A percentile compares a stretch with the other conserved stretches of the same genome.
phyloP scores from a whole-genome alignment of 2,888 invertebrate genomes.

The Aphrophora alni region DNA sequence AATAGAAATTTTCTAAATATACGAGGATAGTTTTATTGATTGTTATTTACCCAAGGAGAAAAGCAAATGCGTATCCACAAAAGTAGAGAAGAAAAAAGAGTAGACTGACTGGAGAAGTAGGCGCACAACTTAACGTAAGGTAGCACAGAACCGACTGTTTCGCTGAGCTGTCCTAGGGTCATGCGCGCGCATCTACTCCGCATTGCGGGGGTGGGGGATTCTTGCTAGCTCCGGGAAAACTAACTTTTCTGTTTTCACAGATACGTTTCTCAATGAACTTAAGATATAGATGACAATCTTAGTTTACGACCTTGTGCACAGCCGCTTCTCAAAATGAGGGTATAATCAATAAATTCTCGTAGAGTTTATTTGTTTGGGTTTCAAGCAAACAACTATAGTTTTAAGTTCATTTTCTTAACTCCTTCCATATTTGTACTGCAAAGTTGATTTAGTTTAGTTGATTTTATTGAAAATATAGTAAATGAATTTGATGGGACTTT shows the following conservation, averaged over 20 bases:
- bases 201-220: not conserved
- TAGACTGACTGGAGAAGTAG: not conserved
- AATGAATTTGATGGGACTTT: too few relatives aligned
- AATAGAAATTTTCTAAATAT: too few relatives aligned
- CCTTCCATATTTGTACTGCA: too few relatives aligned
- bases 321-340: not conserved
- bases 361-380: not conserved
- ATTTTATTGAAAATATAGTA: too few relatives aligned
- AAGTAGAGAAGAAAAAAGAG: not conserved
- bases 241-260: constrained; percentile 2
- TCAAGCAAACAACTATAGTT: too few relatives aligned
- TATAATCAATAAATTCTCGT: not conserved
- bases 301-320: not conserved
- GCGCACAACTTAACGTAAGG: not conserved
- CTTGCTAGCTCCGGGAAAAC: constrained; percentile 2
- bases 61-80: not conserved
- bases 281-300: not conserved
- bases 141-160: not conserved
- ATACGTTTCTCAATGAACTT: constrained; percentile 2
- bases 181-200: not conserved
- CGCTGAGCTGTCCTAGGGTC: not conserved
- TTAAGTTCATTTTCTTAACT: too few relatives aligned
- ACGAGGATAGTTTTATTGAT: too few relatives aligned
- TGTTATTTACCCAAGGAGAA: not conserved
- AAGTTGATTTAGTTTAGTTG: too few relatives aligned